Evolutionary conservation across 2,797 vertebrate species (phyloP).

Genomic region (Anisognathus igniventris): DNA sequence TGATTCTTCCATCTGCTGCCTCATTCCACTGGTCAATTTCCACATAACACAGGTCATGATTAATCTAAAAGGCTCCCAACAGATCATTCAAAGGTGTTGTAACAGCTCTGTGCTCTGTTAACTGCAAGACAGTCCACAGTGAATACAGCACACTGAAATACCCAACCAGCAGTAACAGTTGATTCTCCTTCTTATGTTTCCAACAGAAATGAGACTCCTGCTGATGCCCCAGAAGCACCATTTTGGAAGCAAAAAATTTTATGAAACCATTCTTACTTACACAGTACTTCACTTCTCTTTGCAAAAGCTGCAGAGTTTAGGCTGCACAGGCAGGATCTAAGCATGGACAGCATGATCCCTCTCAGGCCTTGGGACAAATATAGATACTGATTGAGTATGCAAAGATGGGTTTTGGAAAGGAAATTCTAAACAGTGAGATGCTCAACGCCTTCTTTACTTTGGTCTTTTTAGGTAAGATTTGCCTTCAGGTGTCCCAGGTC

Average conservation of each 20-base stretch:
- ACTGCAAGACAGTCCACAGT: background rate
- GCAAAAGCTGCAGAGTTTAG: background rate
- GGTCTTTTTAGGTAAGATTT: background rate
- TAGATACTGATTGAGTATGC: fast-evolving
- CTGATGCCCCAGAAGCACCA: background rate
- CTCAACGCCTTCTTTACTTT: background rate
- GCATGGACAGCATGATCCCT: background rate
- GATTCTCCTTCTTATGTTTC: background rate
- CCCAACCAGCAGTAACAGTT: background rate
- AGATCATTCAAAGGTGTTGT: background rate
- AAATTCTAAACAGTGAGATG: background rate
- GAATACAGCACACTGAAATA: background rate
- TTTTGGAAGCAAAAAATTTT: background rate
- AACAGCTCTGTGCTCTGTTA: background rate
- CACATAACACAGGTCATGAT: background rate
- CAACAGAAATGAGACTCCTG: background rate
- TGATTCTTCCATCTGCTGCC: background rate
- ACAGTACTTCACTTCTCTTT: background rate
- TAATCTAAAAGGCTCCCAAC: background rate
- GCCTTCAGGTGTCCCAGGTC: background rate
- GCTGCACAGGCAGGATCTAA: background rate
- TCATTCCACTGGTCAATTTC: background rate
- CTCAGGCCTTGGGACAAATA: background rate
- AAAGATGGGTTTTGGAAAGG: background rate
- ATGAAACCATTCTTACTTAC: background rate